A percentile compares a stretch with the other conserved stretches of the same genome.
Conservation (phyloP, 2,797 vertebrate species). For the Betta splendens region DNA sequence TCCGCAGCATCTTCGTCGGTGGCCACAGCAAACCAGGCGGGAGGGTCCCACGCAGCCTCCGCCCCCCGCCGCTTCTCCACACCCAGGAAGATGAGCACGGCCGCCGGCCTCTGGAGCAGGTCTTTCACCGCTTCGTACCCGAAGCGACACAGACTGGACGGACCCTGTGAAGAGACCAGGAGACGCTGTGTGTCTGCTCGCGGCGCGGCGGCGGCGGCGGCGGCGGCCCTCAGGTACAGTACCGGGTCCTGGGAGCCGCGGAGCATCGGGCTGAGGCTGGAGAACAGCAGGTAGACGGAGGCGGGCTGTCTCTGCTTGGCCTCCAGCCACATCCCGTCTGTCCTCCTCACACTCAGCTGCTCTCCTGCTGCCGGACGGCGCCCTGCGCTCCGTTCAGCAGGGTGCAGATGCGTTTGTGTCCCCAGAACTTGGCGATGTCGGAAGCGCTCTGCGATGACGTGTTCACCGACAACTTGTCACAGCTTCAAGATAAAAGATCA, state of each 20-base stretch:
- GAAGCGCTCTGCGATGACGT: slow-evolving; percentile 89
- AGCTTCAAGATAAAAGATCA: slow-evolving; percentile 71
- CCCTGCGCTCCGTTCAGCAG: slow-evolving; percentile 76
- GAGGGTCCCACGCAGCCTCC: slow-evolving; percentile 48
- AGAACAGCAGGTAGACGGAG: slow-evolving; percentile 89
- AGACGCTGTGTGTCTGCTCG: no score
- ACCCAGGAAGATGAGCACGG: slow-evolving; percentile 88
- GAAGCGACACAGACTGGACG: slow-evolving; percentile 84
- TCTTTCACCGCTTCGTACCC: slow-evolving; percentile 76
- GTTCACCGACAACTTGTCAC: slow-evolving; percentile 85
- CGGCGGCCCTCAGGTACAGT: no score
- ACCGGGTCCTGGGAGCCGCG: slow-evolving; percentile 30
- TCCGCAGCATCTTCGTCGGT: slow-evolving; percentile 76
- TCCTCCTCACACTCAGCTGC: slow-evolving; percentile 87
- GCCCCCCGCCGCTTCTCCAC: slow-evolving; percentile 77
- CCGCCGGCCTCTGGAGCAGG: slow-evolving; percentile 73
- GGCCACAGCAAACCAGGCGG: slow-evolving; percentile 91
- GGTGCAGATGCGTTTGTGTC: slow-evolving; percentile 86
- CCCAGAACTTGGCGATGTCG: slow-evolving; percentile 94
- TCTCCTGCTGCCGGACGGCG: slow-evolving; percentile 75
- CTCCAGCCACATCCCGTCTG: slow-evolving; percentile 84
- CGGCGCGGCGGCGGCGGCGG: no score
- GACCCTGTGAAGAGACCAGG: slow-evolving; percentile 58
- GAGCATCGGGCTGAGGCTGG: slow-evolving; percentile 87
- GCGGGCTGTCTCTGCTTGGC: slow-evolving; percentile 76